Base-by-base conservation (phyloP, 2,113 vertebrate species). In the Triplophysa rosa region DNA sequence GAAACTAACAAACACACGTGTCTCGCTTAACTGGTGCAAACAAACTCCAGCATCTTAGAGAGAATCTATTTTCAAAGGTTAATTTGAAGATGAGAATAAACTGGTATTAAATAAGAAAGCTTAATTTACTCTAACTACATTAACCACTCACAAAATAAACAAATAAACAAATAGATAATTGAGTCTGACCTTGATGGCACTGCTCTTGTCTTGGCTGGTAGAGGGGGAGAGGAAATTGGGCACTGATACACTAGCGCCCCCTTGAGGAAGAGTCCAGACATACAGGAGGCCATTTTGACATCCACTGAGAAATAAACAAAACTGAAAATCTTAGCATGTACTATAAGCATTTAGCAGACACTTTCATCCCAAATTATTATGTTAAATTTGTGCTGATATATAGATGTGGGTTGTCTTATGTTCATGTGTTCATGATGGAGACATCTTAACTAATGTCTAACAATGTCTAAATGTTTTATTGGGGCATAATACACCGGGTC, bases 221-320 rank as follows among this genome's bases (percentile, higher is more conserved):
- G 90, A 78, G 59, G 75, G 84, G 76, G 85, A 89, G 73, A 89
- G 54, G 45, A 90, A 86, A 77, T 90, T 91, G 61, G 90, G 91
- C 61, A 91, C 80, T 59, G 89, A 89, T 9, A 92, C 90, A 78
- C 73, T 79, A 12, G 85, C 85, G 12, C 91, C 90, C 73, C 91
- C 92, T 77, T 94, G 93, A 86, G 93, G 93, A 59, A 94, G 17
- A 19, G 91, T 93, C 93, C 93, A 94, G 47, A 94, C 91, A 84
- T 92, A 85, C 80, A 94, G 89, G 26, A 91, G 88, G n/a, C 93
- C 93, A 86, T 93, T 94, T 88, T 93, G 93, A 86, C 93, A 93
- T 37, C 93, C 93, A 29, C 93, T 94, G 49, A 66, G 6, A 86
- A 66, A 82, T 33, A 81, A 23, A 26, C 33, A 74, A 4, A 83